phyloP scores from a whole-genome alignment of 2,888 invertebrate genomes.

The Hyles lineata region DNA sequence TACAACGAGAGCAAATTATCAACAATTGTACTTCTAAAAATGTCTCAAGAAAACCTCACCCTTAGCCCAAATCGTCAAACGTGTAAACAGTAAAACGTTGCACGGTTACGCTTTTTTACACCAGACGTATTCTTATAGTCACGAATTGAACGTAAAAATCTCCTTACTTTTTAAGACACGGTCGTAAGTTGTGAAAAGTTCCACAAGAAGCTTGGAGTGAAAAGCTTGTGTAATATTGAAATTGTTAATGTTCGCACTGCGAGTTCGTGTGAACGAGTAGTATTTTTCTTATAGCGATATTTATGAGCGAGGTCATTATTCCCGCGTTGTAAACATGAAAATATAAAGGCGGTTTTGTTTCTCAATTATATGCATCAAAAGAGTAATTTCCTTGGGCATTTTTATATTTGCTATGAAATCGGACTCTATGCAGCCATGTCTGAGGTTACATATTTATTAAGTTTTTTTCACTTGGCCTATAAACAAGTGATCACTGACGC shows the following conservation, averaged over 20 bases:
- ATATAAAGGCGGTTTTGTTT: too few species aligned
- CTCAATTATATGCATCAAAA: too few species aligned
- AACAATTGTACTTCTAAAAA: too few species aligned
- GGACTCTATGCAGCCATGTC: too few species aligned
- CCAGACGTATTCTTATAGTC: constrained; percentile 27
- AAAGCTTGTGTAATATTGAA: constrained; percentile 25
- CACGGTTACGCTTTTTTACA: not conserved
- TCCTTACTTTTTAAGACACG: constrained; percentile 22
- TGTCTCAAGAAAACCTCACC: too few species aligned
- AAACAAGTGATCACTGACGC: too few species aligned
- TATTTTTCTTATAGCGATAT: constrained; percentile 2
- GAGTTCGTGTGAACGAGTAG: constrained; percentile 1
- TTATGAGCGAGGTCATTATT: constrained; percentile 5
- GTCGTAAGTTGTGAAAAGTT: constrained; percentile 22
- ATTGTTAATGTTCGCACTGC: constrained; percentile 15
- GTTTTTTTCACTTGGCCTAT: too few species aligned
- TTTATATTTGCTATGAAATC: too few species aligned
- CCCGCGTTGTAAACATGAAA: too few species aligned
- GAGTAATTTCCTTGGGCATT: too few species aligned
- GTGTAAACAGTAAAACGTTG: not conserved
- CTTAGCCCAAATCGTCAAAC: not conserved
- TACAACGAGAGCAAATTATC: not conserved
- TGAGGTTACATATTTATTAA: too few species aligned
- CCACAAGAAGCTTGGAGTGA: constrained; percentile 18
- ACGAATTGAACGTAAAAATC: constrained; percentile 30